A percentile compares a stretch with the other conserved stretches of the same genome.
Conservation (phyloP, 2,888 invertebrate species). For the Nasonia oneida region DNA sequence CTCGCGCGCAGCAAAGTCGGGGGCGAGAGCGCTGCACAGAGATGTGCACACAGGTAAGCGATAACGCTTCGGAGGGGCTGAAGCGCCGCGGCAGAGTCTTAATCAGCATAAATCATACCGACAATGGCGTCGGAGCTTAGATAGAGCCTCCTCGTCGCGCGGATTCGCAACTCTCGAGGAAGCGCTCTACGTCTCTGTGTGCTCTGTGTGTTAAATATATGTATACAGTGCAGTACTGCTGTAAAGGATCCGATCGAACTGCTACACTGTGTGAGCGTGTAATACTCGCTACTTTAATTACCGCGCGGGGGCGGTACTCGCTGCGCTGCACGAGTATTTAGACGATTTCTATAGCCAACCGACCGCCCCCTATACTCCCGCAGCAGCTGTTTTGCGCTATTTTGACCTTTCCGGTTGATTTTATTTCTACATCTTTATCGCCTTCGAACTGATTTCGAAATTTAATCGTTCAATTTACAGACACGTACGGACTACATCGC, state of each 20-base stretch:
- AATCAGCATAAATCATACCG: conserved; percentile 78
- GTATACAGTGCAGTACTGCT: conserved; percentile 17
- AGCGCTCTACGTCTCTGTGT: not conserved
- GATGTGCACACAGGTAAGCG: conserved; percentile 74
- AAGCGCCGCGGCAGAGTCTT: conserved; percentile 73
- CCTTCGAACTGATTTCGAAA: not conserved
- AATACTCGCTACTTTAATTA: conserved; percentile 60
- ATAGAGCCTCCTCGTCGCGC: no score
- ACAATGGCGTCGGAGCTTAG: conserved; percentile 55
- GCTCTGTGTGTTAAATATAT: not conserved
- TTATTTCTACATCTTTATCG: not conserved
- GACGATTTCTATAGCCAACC: conserved; percentile 47
- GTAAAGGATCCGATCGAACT: conserved; percentile 63
- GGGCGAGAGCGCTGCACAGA: conserved; percentile 39
- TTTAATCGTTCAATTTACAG: not conserved
- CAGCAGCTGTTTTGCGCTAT: conserved; percentile 46
- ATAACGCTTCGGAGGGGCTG: conserved; percentile 69
- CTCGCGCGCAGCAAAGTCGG: conserved; percentile 64
- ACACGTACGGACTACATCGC: not conserved
- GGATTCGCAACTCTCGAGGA: conserved; percentile 40
- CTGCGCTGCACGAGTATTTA: conserved; percentile 58
- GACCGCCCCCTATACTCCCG: not conserved
- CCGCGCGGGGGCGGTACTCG: conserved; percentile 61
- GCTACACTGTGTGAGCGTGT: not conserved
- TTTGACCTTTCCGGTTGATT: conserved; percentile 22